Base-by-base conservation (phyloP, 2,888 invertebrate species). In the Lypha dubia region DNA sequence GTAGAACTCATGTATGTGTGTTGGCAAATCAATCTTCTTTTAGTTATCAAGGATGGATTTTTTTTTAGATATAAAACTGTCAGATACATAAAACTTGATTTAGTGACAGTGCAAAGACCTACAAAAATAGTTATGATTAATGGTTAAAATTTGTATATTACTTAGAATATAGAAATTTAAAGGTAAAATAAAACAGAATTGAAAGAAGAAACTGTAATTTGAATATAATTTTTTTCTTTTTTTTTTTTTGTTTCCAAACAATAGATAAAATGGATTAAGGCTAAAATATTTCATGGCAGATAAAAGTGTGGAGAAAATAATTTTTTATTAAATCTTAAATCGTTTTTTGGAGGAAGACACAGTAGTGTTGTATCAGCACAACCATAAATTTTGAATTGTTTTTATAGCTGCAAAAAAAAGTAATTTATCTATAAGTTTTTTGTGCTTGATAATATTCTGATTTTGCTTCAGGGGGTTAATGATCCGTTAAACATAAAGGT, bases 51-150 rank as follows among this genome's bases (percentile, higher is more conserved):
- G 65, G 32, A 58, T 53, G n/a, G 13, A 46, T 15, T 41, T 11
- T 46, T 32, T 46, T 53, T 6, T 22, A 20, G 35, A 70, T 63
- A 56, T 60, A 73, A 75, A 73, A n/a, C 83, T 83, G 84, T 84
- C 79, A 79, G 70, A 79, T 79, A 71, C 79, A 84, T 80, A 44
- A 75, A 76, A 79, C 70, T 79, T 84, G 75, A 79, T 65, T 84
- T 84, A 67, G 44, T 67, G 46, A 58, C 75, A 76, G 51, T 24
- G 20, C 60, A 63, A 49, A 60, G 8, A 63, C 53, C 38, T 7
- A 17, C 20, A 35, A 22, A 24, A 77, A 76, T 38, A 24, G 4
- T 20, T 74, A 71, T 84, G 84, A 84, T 84, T 84, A 80, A 84
- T 84, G 75, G 41, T 46, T 35, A 71, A 71, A 84, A 24, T 67